These are phyloP conservation scores for Amyelois transitella DNA, from an alignment of 1,140 invertebrate genomes.

Conservation along the genomic window DNA sequence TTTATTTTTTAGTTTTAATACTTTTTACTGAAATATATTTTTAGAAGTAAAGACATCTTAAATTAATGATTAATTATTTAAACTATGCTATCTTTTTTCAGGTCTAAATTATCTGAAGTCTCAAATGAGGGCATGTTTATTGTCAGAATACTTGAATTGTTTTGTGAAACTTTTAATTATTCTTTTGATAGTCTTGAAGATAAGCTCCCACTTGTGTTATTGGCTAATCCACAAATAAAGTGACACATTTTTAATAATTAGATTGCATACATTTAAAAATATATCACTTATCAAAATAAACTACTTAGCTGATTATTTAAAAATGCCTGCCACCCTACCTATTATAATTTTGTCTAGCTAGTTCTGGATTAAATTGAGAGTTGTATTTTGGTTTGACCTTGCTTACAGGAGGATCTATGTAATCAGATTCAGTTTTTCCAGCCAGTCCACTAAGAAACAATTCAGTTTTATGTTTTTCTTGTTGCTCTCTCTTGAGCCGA, in stretches of 20 bases:
- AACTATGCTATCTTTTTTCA: conserved; percentile 36
- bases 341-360: conserved; percentile 85
- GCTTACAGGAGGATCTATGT: conserved; percentile 67
- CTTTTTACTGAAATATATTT: neutral
- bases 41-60: neutral
- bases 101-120: conserved; percentile 51
- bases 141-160: conserved; percentile 55
- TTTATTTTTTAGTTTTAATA: neutral
- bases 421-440: neutral
- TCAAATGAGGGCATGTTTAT: conserved; percentile 38
- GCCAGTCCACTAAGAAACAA: conserved; percentile 79
- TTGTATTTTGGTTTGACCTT: conserved; percentile 86
- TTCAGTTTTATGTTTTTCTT: conserved; percentile 83
- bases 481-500: conserved; percentile 84
- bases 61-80: neutral
- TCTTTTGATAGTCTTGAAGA: conserved; percentile 58
- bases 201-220: conserved; percentile 55
- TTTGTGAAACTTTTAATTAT: conserved; percentile 62
- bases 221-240: conserved; percentile 40
- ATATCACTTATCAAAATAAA: neutral
- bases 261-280: neutral
- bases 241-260: neutral
- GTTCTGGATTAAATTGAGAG: conserved; percentile 93
- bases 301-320: too few species aligned
- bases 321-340: neutral